Evolutionary conservation across 1,140 invertebrate species (phyloP), one percentile per base, ranked within the genome.

Genomic region (Drosophila saltans): DNA sequence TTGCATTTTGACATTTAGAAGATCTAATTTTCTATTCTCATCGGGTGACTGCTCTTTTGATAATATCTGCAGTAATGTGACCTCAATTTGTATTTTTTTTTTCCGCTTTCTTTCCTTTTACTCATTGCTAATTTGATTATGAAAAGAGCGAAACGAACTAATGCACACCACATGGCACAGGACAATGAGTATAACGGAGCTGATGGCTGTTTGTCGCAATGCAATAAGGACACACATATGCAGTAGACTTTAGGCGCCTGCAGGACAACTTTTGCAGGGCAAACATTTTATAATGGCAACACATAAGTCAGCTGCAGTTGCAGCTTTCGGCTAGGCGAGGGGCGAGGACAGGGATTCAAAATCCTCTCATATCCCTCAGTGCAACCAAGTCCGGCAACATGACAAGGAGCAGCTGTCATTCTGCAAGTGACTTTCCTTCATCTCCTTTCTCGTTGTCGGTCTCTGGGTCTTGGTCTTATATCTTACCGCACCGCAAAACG

Each of bases 211-310:
- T 59, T 59, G 57, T 59, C 57, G 57, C 57, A 59, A 39, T 59
- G 57, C 57, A 72, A 72, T 61, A 58, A 33, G 52, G 43, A 77
- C 68, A 80, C 69, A 75, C 55, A 67, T 26, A 43, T 24, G 24
- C 21, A 48, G 39, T 56, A 67, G 39, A 66, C 55, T 58, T 36
- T 56, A 26, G 45, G 45, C 30, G 52, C 28, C 33, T 56, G 52
- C 48, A 66, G 65, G 16, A 40, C 40, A 59, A 59, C 65, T 58
- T 67, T 88, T 89, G 84, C 88, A 83, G 77, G 84, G 75, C 83
- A 79, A 88, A 88, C 82, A 88, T 86, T 86, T 86, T 88, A 86
- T 86, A 82, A 86, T 78, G 67, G 72, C 72, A 74, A 62, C 62
- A 67, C 75, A 78, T 78, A 78, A 78, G 67, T 78, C 75, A 78